These are phyloP conservation scores for Himalopsyche tibetana DNA, from an alignment of 2,888 invertebrate genomes.

Conservation along the genomic window DNA sequence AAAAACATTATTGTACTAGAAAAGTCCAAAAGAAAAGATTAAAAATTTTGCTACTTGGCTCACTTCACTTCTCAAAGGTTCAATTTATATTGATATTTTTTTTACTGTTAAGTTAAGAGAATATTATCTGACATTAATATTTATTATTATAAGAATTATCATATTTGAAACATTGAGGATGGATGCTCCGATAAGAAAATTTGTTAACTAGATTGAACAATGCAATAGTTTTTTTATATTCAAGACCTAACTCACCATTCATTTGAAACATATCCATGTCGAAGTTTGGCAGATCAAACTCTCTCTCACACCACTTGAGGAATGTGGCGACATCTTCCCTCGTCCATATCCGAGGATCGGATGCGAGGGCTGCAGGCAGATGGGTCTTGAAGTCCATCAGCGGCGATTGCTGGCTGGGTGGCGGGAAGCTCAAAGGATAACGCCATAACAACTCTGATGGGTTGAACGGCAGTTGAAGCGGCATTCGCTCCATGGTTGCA, in stretches of 20 bases:
- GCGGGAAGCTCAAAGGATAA: conserved; percentile 87
- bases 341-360: conserved; percentile 93
- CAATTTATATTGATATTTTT: too few species aligned
- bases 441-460: conserved; percentile 91
- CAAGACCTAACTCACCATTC: conserved; percentile 82
- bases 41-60: too few species aligned
- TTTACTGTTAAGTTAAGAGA: too few species aligned
- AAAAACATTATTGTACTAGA: too few species aligned
- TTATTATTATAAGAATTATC: too few species aligned
- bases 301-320: conserved; percentile 93
- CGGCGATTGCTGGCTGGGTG: conserved; percentile 81
- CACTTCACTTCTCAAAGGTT: too few species aligned
- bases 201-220: neutral
- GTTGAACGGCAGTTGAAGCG: conserved; percentile 87
- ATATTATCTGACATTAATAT: too few species aligned
- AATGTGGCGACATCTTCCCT: conserved; percentile 93
- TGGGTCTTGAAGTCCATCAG: conserved; percentile 91
- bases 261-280: conserved; percentile 96
- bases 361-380: conserved; percentile 87
- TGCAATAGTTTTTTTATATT: neutral
- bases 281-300: conserved; percentile 93
- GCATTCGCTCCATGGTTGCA: conserved; percentile 85
- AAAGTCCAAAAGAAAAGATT: too few species aligned
- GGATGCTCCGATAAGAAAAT: too few species aligned
- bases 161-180: too few species aligned